Conservation (phyloP, 30 jellyfish, hydroid and myxozoan species). For the Aurelia aurita complex sp. Pacific region DNA sequence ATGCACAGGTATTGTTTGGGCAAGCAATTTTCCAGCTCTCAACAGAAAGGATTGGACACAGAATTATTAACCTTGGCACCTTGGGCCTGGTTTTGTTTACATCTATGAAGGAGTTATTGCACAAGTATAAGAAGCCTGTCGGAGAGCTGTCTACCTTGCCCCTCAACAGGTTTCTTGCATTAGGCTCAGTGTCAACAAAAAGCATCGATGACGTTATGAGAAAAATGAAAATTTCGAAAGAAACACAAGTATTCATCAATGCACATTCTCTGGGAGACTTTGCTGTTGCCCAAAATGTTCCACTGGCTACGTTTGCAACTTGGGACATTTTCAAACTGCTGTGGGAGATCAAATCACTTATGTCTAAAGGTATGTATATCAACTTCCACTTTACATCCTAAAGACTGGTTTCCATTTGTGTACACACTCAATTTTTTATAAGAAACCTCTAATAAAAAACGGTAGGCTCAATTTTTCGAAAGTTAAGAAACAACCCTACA, state of each 20-base stretch:
- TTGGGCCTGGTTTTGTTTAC: slow-evolving; percentile 20
- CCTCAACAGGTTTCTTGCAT: neutral
- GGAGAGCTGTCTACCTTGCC: neutral
- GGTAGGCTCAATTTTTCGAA: too few relatives aligned
- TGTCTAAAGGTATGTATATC: slow-evolving; percentile 3
- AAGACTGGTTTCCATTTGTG: neutral
- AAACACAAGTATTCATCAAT: slow-evolving; percentile 15
- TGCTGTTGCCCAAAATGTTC: neutral
- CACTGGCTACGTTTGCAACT: slow-evolving; percentile 17
- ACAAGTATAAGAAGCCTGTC: neutral
- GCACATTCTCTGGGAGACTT: slow-evolving; percentile 35
- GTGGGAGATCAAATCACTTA: slow-evolving; percentile 32
- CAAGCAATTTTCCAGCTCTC: neutral
- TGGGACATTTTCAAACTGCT: slow-evolving; percentile 33
- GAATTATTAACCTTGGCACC: slow-evolving; percentile 9
- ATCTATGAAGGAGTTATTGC: slow-evolving; percentile 15
- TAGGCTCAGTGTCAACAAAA: neutral
- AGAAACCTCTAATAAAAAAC: too few relatives aligned
- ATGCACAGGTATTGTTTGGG: slow-evolving; percentile 37
- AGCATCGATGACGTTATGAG: neutral
- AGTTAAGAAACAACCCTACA: too few relatives aligned
- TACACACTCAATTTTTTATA: too few relatives aligned
- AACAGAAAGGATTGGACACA: slow-evolving; percentile 13
- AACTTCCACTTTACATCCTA: neutral
- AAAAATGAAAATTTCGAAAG: slow-evolving; percentile 5